These are phyloP conservation scores for Orussus abietinus DNA, from an alignment of 1,140 invertebrate genomes.

Conservation along the genomic window DNA sequence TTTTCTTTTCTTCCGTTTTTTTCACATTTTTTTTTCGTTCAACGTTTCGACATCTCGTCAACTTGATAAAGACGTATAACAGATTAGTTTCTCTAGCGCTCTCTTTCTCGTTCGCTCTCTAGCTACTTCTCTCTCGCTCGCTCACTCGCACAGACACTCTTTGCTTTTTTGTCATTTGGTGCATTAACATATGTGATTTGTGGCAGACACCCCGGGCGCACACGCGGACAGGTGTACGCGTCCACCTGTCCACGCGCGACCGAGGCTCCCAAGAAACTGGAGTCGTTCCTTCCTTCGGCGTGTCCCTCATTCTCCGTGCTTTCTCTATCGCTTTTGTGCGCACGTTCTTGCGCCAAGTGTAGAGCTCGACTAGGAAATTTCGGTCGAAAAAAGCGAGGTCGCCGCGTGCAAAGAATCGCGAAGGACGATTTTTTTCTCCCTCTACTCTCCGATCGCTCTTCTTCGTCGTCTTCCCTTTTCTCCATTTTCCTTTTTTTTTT, in stretches of 20 bases:
- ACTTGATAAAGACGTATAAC: constrained; percentile 23
- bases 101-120: constrained; percentile 8
- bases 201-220: too few species aligned
- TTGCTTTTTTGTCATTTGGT: constrained; percentile 6
- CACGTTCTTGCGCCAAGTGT: too few species aligned
- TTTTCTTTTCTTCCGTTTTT: constrained; percentile 9
- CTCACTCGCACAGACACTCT: background rate
- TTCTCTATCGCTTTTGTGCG: too few species aligned
- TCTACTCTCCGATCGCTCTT: background rate
- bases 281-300: background rate
- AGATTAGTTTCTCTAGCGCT: constrained; percentile 13
- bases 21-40: constrained; percentile 10
- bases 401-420: background rate
- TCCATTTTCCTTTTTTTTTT: constrained; percentile 1
- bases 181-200: constrained; percentile 11
- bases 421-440: constrained; percentile 4
- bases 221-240: too few species aligned
- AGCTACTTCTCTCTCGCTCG: background rate
- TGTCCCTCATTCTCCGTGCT: background rate
- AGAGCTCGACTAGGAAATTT: too few species aligned
- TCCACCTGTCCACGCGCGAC: too few species aligned
- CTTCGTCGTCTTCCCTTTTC: background rate
- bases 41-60: constrained; percentile 10
- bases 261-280: too few species aligned
- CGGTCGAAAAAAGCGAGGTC: background rate